Evolutionary conservation across 37 sponge, comb jelly and placozoan species (phyloP).

Genomic region (Cliona cf. orientalis): DNA sequence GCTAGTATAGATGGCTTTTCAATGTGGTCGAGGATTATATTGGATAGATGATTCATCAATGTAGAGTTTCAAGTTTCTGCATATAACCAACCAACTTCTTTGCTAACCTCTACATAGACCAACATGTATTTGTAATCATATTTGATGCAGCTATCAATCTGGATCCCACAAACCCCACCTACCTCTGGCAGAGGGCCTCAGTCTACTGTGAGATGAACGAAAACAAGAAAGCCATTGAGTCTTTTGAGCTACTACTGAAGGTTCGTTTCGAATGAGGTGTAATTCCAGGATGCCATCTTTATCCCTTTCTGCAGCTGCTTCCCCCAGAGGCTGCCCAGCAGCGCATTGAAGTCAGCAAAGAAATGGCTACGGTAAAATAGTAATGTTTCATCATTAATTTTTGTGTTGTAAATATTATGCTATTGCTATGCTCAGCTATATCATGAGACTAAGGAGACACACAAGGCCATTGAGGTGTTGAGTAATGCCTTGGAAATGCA

Average conservation of each 20-base stretch:
- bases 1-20: background rate
- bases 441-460: conserved; percentile 38
- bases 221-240: conserved; percentile 59
- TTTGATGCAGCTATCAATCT: conserved; percentile 42
- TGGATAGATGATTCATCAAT: background rate
- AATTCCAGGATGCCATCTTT: background rate
- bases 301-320: conserved; percentile 30
- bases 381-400: background rate
- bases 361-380: conserved; percentile 66
- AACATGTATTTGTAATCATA: too few relatives aligned
- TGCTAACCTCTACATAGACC: too few relatives aligned
- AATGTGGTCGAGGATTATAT: background rate
- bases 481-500: conserved; percentile 19
- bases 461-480: conserved; percentile 56
- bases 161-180: conserved; percentile 27
- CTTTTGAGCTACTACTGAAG: conserved; percentile 27
- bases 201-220: conserved; percentile 44
- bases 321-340: conserved; percentile 25
- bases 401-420: background rate
- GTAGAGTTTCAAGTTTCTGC: background rate
- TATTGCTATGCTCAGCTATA: conserved; percentile 47
- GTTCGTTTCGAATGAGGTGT: background rate
- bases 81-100: background rate
- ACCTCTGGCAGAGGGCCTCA: conserved; percentile 71
- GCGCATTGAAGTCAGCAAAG: conserved; percentile 57